Evolutionary conservation across 2,113 vertebrate species (phyloP).

Genomic region (Solea solea): DNA sequence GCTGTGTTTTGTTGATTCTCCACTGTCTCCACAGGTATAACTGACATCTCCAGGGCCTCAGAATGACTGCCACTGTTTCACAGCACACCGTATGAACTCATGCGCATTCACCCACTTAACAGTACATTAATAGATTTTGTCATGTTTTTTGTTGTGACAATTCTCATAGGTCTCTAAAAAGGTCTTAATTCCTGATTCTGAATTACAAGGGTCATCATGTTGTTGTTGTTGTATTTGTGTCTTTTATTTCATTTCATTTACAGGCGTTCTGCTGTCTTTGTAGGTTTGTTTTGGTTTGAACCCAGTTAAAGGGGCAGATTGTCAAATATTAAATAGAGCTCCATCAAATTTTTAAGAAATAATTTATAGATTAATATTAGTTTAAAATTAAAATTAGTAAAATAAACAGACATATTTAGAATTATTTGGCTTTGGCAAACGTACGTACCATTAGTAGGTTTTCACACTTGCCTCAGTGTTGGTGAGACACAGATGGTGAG

Average conservation of each 20-base stretch:
- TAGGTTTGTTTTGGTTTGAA: background rate
- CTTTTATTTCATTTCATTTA: constrained; percentile 22
- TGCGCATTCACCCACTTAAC: constrained; percentile 12
- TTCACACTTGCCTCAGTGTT: background rate
- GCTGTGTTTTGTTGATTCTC: constrained; percentile 39
- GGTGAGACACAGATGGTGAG: background rate
- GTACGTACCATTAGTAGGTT: too few species aligned
- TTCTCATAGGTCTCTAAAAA: constrained; percentile 16
- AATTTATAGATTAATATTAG: background rate
- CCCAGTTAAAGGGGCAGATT: background rate
- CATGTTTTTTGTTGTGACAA: background rate
- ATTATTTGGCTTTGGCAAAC: too few species aligned
- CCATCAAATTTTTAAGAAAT: background rate
- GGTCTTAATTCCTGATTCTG: background rate
- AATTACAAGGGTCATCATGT: background rate
- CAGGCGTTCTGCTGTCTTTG: too few species aligned
- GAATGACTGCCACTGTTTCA: constrained; percentile 28
- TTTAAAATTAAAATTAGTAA: too few species aligned
- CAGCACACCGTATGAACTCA: background rate
- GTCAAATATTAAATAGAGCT: background rate
- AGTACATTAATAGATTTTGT: background rate
- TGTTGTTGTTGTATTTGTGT: background rate
- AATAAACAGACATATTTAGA: too few species aligned
- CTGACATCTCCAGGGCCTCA: constrained; percentile 19
- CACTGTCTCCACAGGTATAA: constrained; percentile 13